Conservation (phyloP, 2,797 vertebrate species). For the Poecile montanus region DNA sequence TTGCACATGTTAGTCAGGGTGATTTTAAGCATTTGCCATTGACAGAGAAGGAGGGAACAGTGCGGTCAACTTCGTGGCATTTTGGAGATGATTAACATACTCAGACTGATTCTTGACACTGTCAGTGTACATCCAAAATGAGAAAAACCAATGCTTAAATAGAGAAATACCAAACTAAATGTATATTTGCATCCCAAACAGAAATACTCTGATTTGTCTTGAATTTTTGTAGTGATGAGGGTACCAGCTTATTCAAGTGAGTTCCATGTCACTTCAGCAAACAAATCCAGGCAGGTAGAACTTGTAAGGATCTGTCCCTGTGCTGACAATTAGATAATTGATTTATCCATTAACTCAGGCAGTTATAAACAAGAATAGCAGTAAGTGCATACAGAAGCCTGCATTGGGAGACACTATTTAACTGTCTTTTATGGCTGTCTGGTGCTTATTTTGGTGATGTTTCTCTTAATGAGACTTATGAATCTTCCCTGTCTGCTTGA, state of each 20-base stretch:
- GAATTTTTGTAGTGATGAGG: background rate
- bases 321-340: conserved; percentile 12
- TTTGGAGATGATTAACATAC: conserved; percentile 13
- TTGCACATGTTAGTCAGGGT: background rate
- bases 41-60: background rate
- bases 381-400: conserved; percentile 2
- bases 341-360: conserved; percentile 40
- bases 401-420: conserved; percentile 11
- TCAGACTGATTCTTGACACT: background rate
- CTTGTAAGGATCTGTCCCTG: background rate
- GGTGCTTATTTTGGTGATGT: conserved; percentile 43
- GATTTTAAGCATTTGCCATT: background rate
- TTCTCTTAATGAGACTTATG: conserved; percentile 56
- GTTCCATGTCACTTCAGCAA: background rate
- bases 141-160: background rate
- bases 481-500: conserved; percentile 42
- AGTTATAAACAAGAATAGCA: conserved; percentile 46
- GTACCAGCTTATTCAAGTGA: background rate
- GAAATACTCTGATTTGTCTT: background rate
- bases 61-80: background rate
- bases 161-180: background rate
- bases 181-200: background rate
- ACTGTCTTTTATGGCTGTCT: conserved; percentile 50
- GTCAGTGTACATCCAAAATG: background rate
- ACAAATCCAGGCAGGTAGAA: background rate